These are phyloP conservation scores for Lepilemur septentrionalis DNA, from an alignment of 2,797 vertebrate species.

Conservation along the genomic window DNA sequence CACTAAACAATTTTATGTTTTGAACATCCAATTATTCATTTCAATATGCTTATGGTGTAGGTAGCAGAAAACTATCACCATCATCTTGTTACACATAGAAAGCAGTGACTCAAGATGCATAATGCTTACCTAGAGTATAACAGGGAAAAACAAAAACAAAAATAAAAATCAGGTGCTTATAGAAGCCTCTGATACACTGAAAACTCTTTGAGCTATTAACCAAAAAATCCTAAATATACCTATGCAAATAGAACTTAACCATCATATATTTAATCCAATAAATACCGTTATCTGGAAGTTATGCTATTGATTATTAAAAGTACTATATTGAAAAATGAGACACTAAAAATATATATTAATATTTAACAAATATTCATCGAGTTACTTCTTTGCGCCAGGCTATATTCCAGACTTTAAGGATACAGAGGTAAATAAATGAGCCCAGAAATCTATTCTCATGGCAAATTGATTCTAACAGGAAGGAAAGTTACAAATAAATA, in stretches of 20 bases:
- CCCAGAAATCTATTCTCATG: neutral
- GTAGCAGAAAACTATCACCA: neutral
- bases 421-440: neutral
- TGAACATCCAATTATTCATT: slow-evolving; percentile 6
- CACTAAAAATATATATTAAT: neutral
- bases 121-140: neutral
- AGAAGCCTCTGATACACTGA: neutral
- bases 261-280: neutral
- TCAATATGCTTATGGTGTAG: neutral
- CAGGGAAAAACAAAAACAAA: neutral
- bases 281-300: neutral
- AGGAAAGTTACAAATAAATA: neutral
- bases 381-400: neutral
- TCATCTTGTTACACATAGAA: neutral
- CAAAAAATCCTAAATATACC: neutral
- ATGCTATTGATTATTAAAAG: neutral
- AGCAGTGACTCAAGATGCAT: neutral
- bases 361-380: neutral
- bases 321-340: neutral
- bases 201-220: neutral
- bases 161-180: neutral
- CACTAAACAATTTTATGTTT: slow-evolving; percentile 21
- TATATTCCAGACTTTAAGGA: neutral
- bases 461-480: neutral
- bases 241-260: neutral